phyloP scores from a whole-genome alignment of 2,113 vertebrate species.

The Chaetops frenatus region DNA sequence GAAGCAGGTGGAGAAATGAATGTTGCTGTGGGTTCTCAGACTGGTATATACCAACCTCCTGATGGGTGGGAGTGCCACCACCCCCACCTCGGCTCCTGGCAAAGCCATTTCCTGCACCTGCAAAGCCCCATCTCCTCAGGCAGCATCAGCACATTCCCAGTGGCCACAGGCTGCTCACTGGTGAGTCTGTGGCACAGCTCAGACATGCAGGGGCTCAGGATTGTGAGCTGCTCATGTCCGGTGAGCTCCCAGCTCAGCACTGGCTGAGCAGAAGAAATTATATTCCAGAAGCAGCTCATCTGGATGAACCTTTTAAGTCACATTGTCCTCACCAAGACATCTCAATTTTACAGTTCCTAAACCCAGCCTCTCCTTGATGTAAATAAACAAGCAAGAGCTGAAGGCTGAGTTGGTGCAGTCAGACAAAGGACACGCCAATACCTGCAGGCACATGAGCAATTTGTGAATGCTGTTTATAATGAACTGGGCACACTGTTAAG shows the following conservation, averaged over 20 bases:
- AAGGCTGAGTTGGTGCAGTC: background rate
- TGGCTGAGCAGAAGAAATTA: background rate
- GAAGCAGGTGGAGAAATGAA: background rate
- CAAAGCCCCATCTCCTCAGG: background rate
- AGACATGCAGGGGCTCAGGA: background rate
- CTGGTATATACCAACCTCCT: rapidly evolving
- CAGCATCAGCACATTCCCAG: background rate
- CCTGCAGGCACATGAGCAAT: background rate
- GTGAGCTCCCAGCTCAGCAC: background rate
- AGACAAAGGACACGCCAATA: rapidly evolving
- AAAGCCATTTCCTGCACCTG: constrained; percentile 5
- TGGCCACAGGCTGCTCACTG: rapidly evolving
- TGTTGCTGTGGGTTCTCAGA: background rate
- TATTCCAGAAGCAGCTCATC: background rate
- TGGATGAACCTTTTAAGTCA: background rate
- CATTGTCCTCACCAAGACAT: background rate
- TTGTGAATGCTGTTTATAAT: background rate
- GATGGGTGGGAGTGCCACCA: background rate
- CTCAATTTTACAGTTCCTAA: background rate
- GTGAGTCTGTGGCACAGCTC: background rate
- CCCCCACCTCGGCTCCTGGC: background rate
- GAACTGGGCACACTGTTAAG: background rate
- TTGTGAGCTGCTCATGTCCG: rapidly evolving
- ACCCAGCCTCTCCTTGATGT: background rate
- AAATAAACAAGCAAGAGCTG: background rate